Base-by-base conservation (phyloP, 2,797 vertebrate species). In the Gymnoscopelus braueri region DNA sequence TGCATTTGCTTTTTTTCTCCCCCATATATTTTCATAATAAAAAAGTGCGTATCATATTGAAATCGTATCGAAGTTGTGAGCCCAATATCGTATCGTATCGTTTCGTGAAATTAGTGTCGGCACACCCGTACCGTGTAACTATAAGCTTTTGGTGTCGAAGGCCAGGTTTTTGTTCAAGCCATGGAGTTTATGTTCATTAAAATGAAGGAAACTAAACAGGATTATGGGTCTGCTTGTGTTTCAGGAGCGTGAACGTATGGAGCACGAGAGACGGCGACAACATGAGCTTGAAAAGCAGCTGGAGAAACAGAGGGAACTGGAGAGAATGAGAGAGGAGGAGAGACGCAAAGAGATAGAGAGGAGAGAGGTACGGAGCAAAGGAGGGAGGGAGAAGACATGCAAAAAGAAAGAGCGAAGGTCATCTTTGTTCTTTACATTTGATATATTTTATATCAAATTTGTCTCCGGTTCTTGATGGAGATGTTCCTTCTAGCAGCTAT, bases 281-380 rank as follows among this genome's bases (percentile, higher is more conserved):
- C 93, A 96, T 32, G 97, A 99, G 65, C 87, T 99, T 39, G 98
- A 99, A 82, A 96, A 92, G 39, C 98, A 99, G 53, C 86, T 98
- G 87, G 98, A 99, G 71, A 96, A 92, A 64, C 98, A 98, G 77
- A 92, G 97, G 32, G 97, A 99, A 69, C 79, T 97, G 62, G 98
- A 99, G 81, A 91, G 97, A 49, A 96, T 96, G 79, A 84, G 97
- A 3, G 97, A 99, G 77, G 97, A 99, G 67, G 98, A 99, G 86
- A 89, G 97, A 4, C 93, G 96, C 75, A 98, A 95, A 63, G 97
- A 99, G 76, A 96, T 98, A 0, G 98, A 98, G 91, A 94, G 97
- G 87, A 94, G 97, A 81, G 98, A 99, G 97, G 97, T 98, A 79
- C 82, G 78, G 51, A 48, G 60, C 23, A 26, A 9, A 55, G 19